Base-by-base conservation (phyloP, 1,140 invertebrate species). In the Rhyacophila brunnea region DNA sequence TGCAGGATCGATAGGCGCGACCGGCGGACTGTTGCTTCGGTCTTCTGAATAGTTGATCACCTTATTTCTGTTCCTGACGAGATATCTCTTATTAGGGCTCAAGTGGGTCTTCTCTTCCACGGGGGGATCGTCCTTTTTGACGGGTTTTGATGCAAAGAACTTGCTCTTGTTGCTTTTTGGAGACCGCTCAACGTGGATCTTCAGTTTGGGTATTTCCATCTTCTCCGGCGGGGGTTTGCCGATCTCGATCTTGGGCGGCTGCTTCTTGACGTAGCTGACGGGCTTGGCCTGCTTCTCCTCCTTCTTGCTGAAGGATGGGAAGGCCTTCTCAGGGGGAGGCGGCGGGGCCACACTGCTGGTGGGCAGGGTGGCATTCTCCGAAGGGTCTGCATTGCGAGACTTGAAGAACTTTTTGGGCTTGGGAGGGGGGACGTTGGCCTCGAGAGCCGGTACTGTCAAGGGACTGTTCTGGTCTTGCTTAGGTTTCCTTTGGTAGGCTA, bases 321-420 rank as follows among this genome's bases (percentile, higher is more conserved):
- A 75, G 13, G 83, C 77, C 76, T 62, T 85, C 79, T 59, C 80
- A 80, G 44, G 80, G 79, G 60, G 73, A 32, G 76, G 71, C 18
- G 73, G 74, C 60, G 70, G 74, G 46, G 68, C 81, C 74, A 72
- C 65, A 77, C 74, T 69, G 71, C 74, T 66, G 73, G 74, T 60
- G 80, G 80, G 80, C 45, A 81, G 76, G 13, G 83, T 76, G 58
- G 80, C 66, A 68, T 83, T 71, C 73, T 85, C 81, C 3, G 78
- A 69, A 11, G 81, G 71, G 43, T 84, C 85, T 1, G 81, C 76
- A 73, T 89, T 90, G 23, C 92, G 81, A 68, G 90, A 93, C 70
- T 95, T 95, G 71, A 94, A 93, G 75, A 94, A 94, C 69, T 95
- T 95, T 67, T 92, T 92, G 42, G 91, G 91, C 70, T 91, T 92